Base-by-base conservation (phyloP, 2,113 vertebrate genomes). In the Phyllopteryx taeniolatus region DNA sequence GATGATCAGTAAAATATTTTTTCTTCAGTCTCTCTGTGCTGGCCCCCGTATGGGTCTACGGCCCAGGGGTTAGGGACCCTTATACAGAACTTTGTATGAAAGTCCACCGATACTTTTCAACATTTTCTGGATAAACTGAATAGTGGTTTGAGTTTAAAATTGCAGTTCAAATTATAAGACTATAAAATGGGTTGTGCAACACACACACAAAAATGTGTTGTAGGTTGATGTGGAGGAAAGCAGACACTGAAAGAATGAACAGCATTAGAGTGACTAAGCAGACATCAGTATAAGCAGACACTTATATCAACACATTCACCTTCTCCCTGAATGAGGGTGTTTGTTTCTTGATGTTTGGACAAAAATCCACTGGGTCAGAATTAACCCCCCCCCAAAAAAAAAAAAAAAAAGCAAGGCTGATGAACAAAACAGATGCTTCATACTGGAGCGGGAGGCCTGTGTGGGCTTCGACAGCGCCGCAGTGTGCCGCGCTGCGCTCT, bases 391-490 rank as follows among this genome's bases (percentile, higher is more conserved):
- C 35, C 35, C 35, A 1, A 39, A 39, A 39, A 39, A 39, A 19
- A 1, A 39, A 39, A 39, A 39, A 39, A 19, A 85, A 71, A 60
- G 62, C 79, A 74, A 19, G 31, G 35, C 57, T 81, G 81, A 87
- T 81, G 84, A 77, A 79, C 74, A 79, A 65, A 83, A 71, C 84
- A 91, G 86, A 86, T 42, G 39, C 51, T 75, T 22, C 47, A 43
- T 43, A 68, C 70, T 72, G 17, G 44, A 33, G 51, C 56, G 60
- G 35, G 66, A 74, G 46, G 33, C 72, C 61, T 74, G 73, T 63
- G 71, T 60, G 72, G 70, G 64, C 61, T 79, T 76, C 75, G 67
- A 80, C 63, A 46, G 63, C 43, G 13, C 15, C 27, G 27, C 17
- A 70, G 68, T 56, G 77, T 69, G 83, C 79, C 72, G 80, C 19